phyloP scores from a whole-genome alignment of 2,888 invertebrate species.

The Eupithecia subumbrata region DNA sequence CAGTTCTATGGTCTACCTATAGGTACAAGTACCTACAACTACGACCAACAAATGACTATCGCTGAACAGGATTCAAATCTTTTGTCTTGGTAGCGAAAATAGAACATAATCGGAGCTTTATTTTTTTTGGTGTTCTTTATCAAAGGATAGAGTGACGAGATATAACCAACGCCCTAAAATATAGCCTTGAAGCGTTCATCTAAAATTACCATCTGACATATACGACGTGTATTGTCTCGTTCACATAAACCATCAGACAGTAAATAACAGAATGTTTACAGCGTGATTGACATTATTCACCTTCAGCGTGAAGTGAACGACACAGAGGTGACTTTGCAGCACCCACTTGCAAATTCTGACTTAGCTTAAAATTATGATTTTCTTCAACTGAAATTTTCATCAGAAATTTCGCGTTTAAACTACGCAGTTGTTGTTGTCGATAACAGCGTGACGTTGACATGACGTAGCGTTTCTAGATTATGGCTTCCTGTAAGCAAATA shows the following conservation, averaged over 20 bases:
- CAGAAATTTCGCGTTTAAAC: constrained; percentile 34
- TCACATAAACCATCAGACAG: constrained; percentile 37
- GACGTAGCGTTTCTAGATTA: background rate
- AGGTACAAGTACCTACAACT: background rate
- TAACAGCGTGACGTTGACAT: background rate
- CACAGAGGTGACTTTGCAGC: constrained; percentile 67
- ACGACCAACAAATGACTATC: background rate
- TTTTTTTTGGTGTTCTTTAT: background rate
- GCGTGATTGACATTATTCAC: constrained; percentile 58
- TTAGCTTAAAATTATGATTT: constrained; percentile 19
- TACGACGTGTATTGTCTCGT: constrained; percentile 32
- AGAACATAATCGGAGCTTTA: background rate
- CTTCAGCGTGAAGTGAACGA: constrained; percentile 56
- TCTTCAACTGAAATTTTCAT: constrained; percentile 33
- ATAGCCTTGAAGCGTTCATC: background rate
- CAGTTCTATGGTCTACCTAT: too few species aligned
- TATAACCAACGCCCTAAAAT: background rate
- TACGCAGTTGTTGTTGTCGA: constrained; percentile 21
- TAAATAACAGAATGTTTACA: constrained; percentile 43
- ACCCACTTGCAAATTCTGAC: constrained; percentile 57
- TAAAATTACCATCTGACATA: constrained; percentile 10
- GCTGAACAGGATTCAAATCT: background rate
- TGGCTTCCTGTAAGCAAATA: constrained; percentile 2
- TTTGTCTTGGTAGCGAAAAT: background rate
- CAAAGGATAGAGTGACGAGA: background rate